Percentiles rank a stretch among this genome's conserved stretches.
These are phyloP conservation scores for Zonitis immaculata DNA, from an alignment of 2,888 invertebrate species.

Conservation along the genomic window DNA sequence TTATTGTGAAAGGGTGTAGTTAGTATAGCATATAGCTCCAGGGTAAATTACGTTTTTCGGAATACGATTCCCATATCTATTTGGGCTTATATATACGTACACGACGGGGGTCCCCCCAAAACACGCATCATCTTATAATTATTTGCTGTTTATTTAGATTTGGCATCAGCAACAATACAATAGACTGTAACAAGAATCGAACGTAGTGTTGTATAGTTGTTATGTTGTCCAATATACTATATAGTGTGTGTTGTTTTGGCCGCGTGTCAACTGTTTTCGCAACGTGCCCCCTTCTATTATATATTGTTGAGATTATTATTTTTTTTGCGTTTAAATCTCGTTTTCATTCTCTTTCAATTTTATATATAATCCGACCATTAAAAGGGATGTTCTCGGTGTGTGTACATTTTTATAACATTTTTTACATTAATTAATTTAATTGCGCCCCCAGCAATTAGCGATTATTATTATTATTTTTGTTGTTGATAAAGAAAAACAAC, in stretches of 20 bases:
- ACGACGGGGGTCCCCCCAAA: conserved; percentile 32
- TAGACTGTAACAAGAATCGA: conserved; percentile 29
- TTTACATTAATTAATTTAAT: conserved; percentile 14
- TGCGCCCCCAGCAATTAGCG: background rate
- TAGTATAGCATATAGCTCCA: too few relatives aligned
- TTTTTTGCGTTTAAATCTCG: background rate
- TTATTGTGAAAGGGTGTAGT: background rate
- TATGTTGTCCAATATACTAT: conserved; percentile 26
- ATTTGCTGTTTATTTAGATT: conserved; percentile 38
- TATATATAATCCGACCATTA: background rate
- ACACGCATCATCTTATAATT: conserved; percentile 28
- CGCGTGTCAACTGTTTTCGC: conserved; percentile 37
- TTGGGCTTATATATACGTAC: conserved; percentile 2
- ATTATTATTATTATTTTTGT: background rate
- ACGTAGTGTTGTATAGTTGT: conserved; percentile 26
- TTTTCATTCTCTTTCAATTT: background rate
- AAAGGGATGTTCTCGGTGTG: background rate
- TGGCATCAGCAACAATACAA: conserved; percentile 26
- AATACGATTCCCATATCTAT: background rate
- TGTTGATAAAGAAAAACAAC: conserved; percentile 31
- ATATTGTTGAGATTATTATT: too few relatives aligned
- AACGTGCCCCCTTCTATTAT: conserved; percentile 26
- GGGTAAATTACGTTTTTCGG: too few relatives aligned
- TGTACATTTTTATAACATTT: too few relatives aligned
- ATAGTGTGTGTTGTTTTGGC: conserved; percentile 32